A percentile compares a stretch with the other conserved stretches of the same genome.
Evolutionary conservation across 2,888 invertebrate genomes (phyloP).

Genomic region (Amiota minor): DNA sequence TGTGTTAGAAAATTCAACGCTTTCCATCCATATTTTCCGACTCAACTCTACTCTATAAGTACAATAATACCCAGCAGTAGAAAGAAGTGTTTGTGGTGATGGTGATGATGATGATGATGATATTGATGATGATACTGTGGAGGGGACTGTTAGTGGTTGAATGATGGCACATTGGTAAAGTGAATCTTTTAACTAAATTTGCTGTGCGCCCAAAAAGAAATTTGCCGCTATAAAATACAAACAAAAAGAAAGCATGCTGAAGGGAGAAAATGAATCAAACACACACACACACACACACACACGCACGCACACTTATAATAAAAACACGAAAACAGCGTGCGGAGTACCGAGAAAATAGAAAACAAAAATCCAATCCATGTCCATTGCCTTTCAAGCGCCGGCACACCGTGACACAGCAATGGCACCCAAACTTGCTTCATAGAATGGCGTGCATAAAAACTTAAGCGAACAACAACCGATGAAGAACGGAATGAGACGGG

Average conservation of each 20-base stretch:
- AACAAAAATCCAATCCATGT: no score
- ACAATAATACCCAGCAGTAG: neutral
- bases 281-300: conserved; percentile 44
- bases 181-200: conserved; percentile 37
- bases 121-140: neutral
- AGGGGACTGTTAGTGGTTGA: conserved; percentile 3
- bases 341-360: no score
- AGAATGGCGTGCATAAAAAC: neutral
- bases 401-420: no score
- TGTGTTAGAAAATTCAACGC: conserved; percentile 39
- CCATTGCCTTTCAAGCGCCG: neutral
- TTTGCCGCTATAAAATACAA: conserved; percentile 39
- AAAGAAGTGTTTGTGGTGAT: neutral
- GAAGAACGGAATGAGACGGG: neutral
- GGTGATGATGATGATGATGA: neutral
- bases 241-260: no score
- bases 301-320: conserved; percentile 34
- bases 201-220: conserved; percentile 55
- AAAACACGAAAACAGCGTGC: conserved; percentile 30
- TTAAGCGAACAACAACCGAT: neutral
- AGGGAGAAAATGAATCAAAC: conserved; percentile 3
- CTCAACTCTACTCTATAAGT: neutral
- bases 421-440: no score
- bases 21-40: conserved; percentile 3
- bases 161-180: conserved; percentile 7